These are phyloP conservation scores for western clawed frog (Xenopus tropicalis) DNA, from an alignment of 2,113 vertebrate genomes.

Conservation along the genomic window DNA sequence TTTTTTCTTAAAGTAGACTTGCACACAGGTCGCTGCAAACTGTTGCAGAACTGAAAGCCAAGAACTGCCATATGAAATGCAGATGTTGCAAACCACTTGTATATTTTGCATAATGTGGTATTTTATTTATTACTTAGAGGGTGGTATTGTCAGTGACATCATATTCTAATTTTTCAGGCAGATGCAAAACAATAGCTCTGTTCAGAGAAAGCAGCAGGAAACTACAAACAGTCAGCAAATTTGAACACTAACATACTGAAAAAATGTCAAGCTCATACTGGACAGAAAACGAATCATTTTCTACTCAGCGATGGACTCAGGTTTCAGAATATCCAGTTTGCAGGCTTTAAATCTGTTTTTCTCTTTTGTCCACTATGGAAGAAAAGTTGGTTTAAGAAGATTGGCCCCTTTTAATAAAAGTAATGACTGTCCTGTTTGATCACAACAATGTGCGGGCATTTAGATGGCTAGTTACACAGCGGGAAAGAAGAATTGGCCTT, in stretches of 20 bases:
- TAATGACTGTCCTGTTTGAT: too few relatives aligned
- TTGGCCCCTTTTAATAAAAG: too few relatives aligned
- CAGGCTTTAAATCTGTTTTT: too few relatives aligned
- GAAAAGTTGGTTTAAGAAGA: too few relatives aligned
- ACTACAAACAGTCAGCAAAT: not conserved
- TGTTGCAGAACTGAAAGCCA: not conserved
- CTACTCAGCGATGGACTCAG: too few relatives aligned
- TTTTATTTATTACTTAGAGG: not conserved
- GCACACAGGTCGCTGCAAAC: not conserved
- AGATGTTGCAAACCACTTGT: not conserved
- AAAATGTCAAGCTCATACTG: not conserved
- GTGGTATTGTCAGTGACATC: not conserved
- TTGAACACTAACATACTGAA: not conserved
- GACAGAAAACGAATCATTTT: not conserved
- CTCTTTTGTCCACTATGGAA: too few relatives aligned
- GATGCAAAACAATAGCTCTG: not conserved
- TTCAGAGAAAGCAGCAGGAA: not conserved
- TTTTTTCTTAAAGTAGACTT: not conserved
- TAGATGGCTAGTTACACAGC: too few relatives aligned
- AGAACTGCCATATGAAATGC: not conserved
- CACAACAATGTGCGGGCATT: too few relatives aligned
- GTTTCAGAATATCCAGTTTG: too few relatives aligned
- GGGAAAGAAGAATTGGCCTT: too few relatives aligned
- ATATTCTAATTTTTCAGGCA: not conserved
- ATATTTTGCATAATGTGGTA: constrained; percentile 2